Evolutionary conservation across 1,140 invertebrate species (phyloP), one percentile per base, ranked within the genome.

Genomic region (Propsilocerus akamusi): DNA sequence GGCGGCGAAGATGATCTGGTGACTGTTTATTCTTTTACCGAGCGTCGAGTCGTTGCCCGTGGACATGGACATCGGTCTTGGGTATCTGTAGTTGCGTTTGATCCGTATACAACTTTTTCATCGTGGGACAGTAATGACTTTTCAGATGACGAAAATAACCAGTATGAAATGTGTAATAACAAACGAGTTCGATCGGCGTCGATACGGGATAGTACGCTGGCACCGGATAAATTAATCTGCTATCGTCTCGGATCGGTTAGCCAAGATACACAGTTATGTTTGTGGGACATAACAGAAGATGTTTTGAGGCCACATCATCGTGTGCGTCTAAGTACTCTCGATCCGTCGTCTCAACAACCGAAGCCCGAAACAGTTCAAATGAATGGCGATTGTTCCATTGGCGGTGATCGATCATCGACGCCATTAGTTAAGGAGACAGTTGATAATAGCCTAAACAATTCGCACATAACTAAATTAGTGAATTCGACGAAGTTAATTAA

Each of bases 1-100:
- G 96, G 96, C 4, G 97, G 97, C 22, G 95, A 99, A 69, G 97
- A 99, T 71, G 96, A 99, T 68, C 71, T 99, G 30, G 85, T 99
- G 5, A 97, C 95, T 7, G 85, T 99, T n/a, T 99, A 90, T 86
- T 94, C 88, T 47, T 82, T 95, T 62, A 70, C 80, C 56, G 93
- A 98, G 60, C 80, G 89, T 56, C 72, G 92, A 48, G 93, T 99
- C 8, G 85, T 98, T 5, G 96, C 94, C 25, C 69, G 96, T 26
- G 94, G 95, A 4, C 90, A 97, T 63, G 97, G 85, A 4, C 85
- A 87, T 60, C 74, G 91, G 54, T 97, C 92, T 50, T 99, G 96
- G 96, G 90, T 99, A 12, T 89, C 86, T 52, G 89, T 93, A 12
- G 93, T 98, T 4, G 86, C 92, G 4, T 99, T 99, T 68, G 96